Evolutionary conservation across 2,113 vertebrate species (phyloP).

Genomic region (Perca flavescens): DNA sequence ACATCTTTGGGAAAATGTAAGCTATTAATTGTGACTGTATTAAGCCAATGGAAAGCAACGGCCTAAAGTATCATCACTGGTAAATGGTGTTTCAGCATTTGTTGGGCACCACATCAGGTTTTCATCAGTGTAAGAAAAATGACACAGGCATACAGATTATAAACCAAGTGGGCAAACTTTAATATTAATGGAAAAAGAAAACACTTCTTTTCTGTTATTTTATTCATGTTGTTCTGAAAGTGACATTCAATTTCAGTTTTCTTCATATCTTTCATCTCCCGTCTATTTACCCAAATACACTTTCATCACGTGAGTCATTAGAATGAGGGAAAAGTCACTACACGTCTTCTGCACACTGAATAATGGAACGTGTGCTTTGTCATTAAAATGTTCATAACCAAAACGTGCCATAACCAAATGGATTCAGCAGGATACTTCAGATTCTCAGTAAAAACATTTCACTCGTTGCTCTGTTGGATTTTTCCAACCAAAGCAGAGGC

Average conservation of each 20-base stretch:
- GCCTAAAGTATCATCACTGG: neutral
- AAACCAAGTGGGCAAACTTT: constrained; percentile 1
- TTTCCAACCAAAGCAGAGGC: neutral
- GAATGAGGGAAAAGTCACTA: constrained; percentile 53
- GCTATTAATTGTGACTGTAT: neutral
- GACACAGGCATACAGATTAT: neutral
- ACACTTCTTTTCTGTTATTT: neutral
- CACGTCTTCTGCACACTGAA: constrained; percentile 53
- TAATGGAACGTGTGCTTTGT: constrained; percentile 35
- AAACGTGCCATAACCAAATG: constrained; percentile 11
- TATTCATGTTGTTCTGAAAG: constrained; percentile 39
- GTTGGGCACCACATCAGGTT: neutral
- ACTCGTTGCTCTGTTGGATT: neutral
- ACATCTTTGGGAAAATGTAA: neutral
- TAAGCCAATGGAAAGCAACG: neutral
- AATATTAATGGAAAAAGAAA: constrained; percentile 23
- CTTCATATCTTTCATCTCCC: constrained; percentile 54
- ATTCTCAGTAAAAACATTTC: constrained; percentile 5
- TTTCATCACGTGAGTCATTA: constrained; percentile 66
- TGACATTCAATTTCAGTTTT: constrained; percentile 53
- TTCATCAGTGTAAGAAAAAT: neutral
- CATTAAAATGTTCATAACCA: constrained; percentile 45
- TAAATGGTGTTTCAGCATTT: neutral
- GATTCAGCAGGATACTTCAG: constrained; percentile 13
- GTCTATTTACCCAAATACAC: constrained; percentile 53